phyloP scores from a whole-genome alignment of 2,113 vertebrate genomes.

The Podocnemis expansa region DNA sequence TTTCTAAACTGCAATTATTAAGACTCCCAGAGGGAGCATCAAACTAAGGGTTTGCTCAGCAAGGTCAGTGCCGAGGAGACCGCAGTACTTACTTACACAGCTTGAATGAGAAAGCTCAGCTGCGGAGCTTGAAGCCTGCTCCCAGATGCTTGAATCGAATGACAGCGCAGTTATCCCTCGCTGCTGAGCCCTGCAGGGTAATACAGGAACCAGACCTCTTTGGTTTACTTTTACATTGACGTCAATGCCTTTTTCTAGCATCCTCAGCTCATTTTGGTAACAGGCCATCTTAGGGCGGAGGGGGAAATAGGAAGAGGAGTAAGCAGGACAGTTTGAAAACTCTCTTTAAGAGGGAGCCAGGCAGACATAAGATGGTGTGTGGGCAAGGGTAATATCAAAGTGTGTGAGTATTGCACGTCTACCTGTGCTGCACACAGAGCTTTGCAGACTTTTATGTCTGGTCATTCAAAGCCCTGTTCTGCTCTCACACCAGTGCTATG shows the following conservation, averaged over 20 bases:
- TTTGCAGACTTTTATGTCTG: background rate
- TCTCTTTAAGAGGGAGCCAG: background rate
- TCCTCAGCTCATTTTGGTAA: slow-evolving; percentile 68
- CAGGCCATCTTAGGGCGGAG: slow-evolving; percentile 63
- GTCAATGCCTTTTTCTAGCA: slow-evolving; percentile 71
- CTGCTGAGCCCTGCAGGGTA: background rate
- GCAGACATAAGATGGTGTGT: background rate
- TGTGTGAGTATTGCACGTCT: background rate
- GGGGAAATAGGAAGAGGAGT: slow-evolving; percentile 19
- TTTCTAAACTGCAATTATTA: background rate
- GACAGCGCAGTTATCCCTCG: background rate
- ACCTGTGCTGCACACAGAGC: background rate
- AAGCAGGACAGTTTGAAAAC: slow-evolving; percentile 18
- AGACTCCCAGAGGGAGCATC: background rate
- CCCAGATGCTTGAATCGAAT: background rate
- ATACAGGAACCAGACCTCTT: slow-evolving; percentile 68
- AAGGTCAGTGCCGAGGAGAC: background rate
- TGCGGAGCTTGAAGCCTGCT: background rate
- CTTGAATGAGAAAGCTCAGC: slow-evolving; percentile 27
- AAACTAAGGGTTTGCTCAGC: background rate
- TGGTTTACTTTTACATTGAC: slow-evolving; percentile 77
- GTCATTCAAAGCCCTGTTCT: background rate
- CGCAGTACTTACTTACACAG: slow-evolving; percentile 33
- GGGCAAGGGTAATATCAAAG: background rate
- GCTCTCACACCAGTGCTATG: background rate